Evolutionary conservation across 1,140 invertebrate species (phyloP).

Genomic region (Trachelipus rathkii): DNA sequence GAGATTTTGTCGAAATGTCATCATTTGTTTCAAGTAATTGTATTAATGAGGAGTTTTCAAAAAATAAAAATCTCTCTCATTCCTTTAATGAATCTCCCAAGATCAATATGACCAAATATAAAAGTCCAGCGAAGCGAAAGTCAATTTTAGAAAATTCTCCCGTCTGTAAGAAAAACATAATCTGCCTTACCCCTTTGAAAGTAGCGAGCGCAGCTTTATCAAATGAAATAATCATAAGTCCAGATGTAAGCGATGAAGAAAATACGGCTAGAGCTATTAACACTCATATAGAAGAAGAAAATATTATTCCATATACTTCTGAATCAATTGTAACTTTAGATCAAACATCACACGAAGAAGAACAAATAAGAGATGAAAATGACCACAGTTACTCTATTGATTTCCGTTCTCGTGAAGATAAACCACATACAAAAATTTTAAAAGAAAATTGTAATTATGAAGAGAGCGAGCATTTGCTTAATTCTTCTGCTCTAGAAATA

Average conservation of each 20-base stretch:
- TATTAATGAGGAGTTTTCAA: no score
- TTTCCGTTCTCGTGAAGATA: no score
- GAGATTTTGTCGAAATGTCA: neutral
- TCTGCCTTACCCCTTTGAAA: neutral
- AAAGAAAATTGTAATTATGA: no score
- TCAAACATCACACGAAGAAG: neutral
- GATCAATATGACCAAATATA: neutral
- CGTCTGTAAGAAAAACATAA: neutral
- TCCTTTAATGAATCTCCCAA: neutral
- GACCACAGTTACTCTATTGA: no score
- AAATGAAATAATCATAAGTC: slow-evolving; percentile 6
- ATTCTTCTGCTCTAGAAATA: no score
- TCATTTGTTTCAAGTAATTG: neutral
- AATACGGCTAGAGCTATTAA: neutral
- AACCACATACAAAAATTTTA: no score
- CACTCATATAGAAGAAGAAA: neutral
- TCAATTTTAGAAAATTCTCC: neutral
- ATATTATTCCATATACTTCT: neutral
- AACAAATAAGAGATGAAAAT: neutral
- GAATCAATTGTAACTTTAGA: neutral
- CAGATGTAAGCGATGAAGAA: neutral
- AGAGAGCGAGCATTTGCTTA: no score
- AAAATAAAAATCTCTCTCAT: no score
- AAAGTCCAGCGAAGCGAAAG: neutral
- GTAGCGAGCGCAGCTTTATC: neutral